Conservation (phyloP, 2,113 vertebrate genomes). For the Montifringilla adamsi region DNA sequence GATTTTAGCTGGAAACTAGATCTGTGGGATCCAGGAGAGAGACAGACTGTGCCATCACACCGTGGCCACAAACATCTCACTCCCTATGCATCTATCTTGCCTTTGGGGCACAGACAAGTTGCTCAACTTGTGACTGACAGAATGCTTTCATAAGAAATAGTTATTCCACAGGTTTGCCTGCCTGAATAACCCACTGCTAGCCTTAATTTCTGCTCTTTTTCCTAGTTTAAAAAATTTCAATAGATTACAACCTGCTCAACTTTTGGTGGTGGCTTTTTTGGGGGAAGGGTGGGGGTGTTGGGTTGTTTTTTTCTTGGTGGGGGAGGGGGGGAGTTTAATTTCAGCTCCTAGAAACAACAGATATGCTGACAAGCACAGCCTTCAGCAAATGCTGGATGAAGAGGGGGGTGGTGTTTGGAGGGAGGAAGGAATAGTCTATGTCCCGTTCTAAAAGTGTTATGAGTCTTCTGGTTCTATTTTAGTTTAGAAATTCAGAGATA, state of each 20-base stretch:
- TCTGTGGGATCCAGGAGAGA: not conserved
- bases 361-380: not conserved
- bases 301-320: no score
- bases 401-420: not conserved
- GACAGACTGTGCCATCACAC: not conserved
- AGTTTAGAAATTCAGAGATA: not conserved
- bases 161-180: not conserved
- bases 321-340: not conserved
- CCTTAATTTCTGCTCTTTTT: not conserved
- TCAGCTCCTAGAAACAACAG: not conserved
- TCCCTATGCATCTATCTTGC: not conserved
- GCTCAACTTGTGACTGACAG: not conserved
- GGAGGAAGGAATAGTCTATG: not conserved
- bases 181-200: not conserved
- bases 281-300: rapidly evolving
- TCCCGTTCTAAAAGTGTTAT: not conserved
- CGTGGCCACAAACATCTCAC: not conserved
- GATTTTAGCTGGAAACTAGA: not conserved
- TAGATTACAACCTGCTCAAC: not conserved
- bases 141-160: not conserved
- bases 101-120: not conserved
- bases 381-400: not conserved
- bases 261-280: not conserved
- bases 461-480: not conserved
- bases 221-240: not conserved